These are phyloP conservation scores for Lagria hirta DNA, from an alignment of 2,888 invertebrate species.

Conservation along the genomic window DNA sequence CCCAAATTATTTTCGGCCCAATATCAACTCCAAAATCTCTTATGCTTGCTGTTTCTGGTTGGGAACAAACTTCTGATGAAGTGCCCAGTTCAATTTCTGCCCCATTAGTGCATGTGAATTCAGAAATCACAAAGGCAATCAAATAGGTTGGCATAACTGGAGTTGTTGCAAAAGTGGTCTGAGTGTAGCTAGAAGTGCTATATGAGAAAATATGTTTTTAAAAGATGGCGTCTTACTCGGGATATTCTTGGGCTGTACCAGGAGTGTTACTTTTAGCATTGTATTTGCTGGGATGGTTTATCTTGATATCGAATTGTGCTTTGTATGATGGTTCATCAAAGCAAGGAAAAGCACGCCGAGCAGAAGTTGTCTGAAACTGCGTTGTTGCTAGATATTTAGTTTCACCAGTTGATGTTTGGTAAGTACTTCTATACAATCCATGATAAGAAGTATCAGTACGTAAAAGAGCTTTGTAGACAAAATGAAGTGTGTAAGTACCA, in stretches of 20 bases:
- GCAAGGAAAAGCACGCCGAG: slow-evolving; percentile 36
- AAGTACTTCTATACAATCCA: slow-evolving; percentile 36
- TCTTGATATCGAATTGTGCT: slow-evolving; percentile 30
- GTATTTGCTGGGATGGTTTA: slow-evolving; percentile 14
- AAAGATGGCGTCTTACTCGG: too few relatives aligned
- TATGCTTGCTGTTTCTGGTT: background rate
- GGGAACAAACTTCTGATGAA: too few relatives aligned
- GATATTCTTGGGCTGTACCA: too few relatives aligned
- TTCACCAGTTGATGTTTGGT: slow-evolving; percentile 16
- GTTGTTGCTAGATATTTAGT: slow-evolving; percentile 36
- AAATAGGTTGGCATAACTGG: slow-evolving; percentile 32
- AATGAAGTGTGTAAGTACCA: slow-evolving; percentile 8
- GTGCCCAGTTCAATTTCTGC: too few relatives aligned
- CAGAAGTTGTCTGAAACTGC: slow-evolving; percentile 33
- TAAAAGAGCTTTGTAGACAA: slow-evolving; percentile 12
- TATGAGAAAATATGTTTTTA: too few relatives aligned
- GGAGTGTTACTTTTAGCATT: slow-evolving; percentile 6
- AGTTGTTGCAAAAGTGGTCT: slow-evolving; percentile 13
- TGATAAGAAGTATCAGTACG: slow-evolving; percentile 30
- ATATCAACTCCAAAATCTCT: background rate
- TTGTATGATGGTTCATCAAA: slow-evolving; percentile 38
- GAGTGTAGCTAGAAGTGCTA: slow-evolving; percentile 2
- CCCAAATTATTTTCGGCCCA: slow-evolving; percentile 25
- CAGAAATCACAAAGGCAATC: slow-evolving; percentile 31
- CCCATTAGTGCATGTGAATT: slow-evolving; percentile 34